Base-by-base conservation (phyloP, 2,797 vertebrate species). In the Coregonus suidteri region DNA sequence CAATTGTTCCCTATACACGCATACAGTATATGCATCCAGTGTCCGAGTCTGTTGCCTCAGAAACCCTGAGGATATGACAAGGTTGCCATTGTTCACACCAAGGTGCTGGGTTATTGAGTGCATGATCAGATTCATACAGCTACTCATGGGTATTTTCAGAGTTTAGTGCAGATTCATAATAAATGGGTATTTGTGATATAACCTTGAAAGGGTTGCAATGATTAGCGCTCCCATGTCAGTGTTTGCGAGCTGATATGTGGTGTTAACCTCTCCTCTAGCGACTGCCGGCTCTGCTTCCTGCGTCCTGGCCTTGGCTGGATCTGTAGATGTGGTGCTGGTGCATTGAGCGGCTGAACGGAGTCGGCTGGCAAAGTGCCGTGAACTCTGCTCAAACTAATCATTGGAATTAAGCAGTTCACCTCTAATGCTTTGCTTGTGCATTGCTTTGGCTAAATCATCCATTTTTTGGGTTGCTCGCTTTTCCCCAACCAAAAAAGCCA, bases 381-480 rank as follows among this genome's bases (percentile, higher is more conserved):
- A 91, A 92, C 93, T 91, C 89, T 91, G 88, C 85, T 88, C 90
- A 87, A 86, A 92, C 87, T 92, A 92, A 94, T 94, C 88, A 93
- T 90, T 85, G 88, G 89, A 92, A 91, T 91, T 90, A 91, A 91
- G 87, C 72, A 74, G 77, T 86, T 90, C 87, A 91, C 88, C 89
- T 91, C 85, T 82, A 79, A 86, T 74, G 81, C 85, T 79, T 74
- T 78, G 69, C 89, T 82, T 62, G 65, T 74, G 86, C n/a, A 74
- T 79, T 25, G 77, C 84, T 88, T 82, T 82, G 83, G 85, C 84
- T 80, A 84, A 89, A 88, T 88, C 67, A 86, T 73, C 13, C 7
- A 80, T 54, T 25, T 83, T 81, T 88, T 78, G 65, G 34, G 71
- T 87, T 81, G 51, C n/a, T 53, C 25, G 31, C 53, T 76, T 25